Evolutionary conservation across 2,113 vertebrate genomes (phyloP).

Genomic region (cat (Felis catus)): F.catus_Fca126_mat1.0 CM031419.1:159299001-159299500

Average conservation of each 20-base stretch:
- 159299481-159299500: constrained; percentile 29
- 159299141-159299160: neutral
- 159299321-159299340: neutral
- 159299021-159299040: neutral
- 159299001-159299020: neutral
- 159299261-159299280: neutral
- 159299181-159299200: neutral
- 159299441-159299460: neutral
- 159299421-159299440: neutral
- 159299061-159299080: neutral
- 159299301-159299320: neutral
- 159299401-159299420: neutral
- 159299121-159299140: neutral
- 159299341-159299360: neutral
- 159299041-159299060: neutral
- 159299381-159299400: neutral
- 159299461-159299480: neutral
- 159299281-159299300: neutral
- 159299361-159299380: neutral
- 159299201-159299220: neutral
- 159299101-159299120: neutral
- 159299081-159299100: neutral
- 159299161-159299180: neutral
- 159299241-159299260: neutral
- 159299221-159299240: neutral